A percentile compares a stretch with the other conserved stretches of the same genome.
Evolutionary conservation across 2,888 invertebrate species (phyloP).

Genomic region (Dasypolia templi): DNA sequence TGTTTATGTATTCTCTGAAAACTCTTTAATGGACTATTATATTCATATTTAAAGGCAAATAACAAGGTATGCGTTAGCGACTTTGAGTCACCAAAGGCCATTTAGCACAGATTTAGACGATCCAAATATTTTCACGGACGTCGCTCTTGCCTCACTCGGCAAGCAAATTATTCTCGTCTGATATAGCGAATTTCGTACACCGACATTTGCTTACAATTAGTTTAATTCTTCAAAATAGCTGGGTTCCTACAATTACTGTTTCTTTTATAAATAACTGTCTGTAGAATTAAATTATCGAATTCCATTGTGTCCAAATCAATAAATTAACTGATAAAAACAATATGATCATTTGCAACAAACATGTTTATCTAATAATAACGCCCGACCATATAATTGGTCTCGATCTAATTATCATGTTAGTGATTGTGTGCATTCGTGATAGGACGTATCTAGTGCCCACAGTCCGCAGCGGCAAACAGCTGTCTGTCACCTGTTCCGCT

Average conservation of each 20-base stretch:
- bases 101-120: slow-evolving; percentile 86
- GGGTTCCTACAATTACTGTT: not conserved
- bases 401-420: slow-evolving; percentile 71
- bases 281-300: not conserved
- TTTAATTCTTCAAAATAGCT: slow-evolving; percentile 9
- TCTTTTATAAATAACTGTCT: not conserved
- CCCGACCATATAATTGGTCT: slow-evolving; percentile 64
- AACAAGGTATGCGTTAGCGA: slow-evolving; percentile 74
- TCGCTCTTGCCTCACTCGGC: slow-evolving; percentile 79
- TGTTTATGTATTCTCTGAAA: slow-evolving; percentile 39
- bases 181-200: slow-evolving; percentile 48
- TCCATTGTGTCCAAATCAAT: slow-evolving; percentile 2
- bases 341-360: slow-evolving; percentile 44
- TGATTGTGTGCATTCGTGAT: slow-evolving; percentile 73
- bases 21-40: slow-evolving; percentile 51
- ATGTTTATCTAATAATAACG: slow-evolving; percentile 66
- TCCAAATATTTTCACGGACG: slow-evolving; percentile 88
- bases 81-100: slow-evolving; percentile 86
- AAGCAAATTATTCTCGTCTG: slow-evolving; percentile 67
- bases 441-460: slow-evolving; percentile 75
- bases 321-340: slow-evolving; percentile 29
- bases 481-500: slow-evolving; percentile 71
- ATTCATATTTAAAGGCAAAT: slow-evolving; percentile 65
- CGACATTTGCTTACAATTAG: slow-evolving; percentile 23
- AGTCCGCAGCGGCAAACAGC: slow-evolving; percentile 70